Percentiles rank a stretch among this genome's conserved stretches.
Evolutionary conservation across 1,140 invertebrate species (phyloP).

Genomic region (Leptinotarsa defecta): DNA sequence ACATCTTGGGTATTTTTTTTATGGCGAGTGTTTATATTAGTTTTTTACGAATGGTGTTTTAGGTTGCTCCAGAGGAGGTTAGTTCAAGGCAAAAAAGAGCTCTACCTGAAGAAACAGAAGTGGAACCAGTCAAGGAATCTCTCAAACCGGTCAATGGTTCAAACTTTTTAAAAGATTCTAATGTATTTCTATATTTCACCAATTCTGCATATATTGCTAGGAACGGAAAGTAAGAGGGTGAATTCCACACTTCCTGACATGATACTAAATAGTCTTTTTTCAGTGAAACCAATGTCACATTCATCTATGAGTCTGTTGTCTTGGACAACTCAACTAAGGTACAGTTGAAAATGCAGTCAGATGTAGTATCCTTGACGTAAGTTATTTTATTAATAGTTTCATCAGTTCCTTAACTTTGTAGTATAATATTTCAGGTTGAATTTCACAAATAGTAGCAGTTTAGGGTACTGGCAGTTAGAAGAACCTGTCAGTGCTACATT

Average conservation of each 20-base stretch:
- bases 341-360: background rate
- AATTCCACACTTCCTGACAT: background rate
- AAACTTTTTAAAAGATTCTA: background rate
- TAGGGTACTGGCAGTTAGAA: slow-evolving; percentile 36
- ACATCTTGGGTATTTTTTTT: slow-evolving; percentile 49
- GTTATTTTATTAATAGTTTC: background rate
- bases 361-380: background rate
- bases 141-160: background rate
- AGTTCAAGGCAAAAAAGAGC: slow-evolving; percentile 32
- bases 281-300: slow-evolving; percentile 9
- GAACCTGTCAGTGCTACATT: background rate
- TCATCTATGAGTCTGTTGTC: background rate
- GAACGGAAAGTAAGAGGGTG: background rate
- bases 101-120: slow-evolving; percentile 1
- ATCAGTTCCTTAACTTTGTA: background rate
- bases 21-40: no score
- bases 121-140: background rate
- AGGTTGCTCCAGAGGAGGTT: slow-evolving; percentile 36
- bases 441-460: slow-evolving; percentile 25
- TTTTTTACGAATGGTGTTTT: background rate
- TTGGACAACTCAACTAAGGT: background rate
- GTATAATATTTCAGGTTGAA: slow-evolving; percentile 28
- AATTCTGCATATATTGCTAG: background rate
- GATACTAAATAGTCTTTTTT: background rate
- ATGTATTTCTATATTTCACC: background rate